Base-by-base conservation (phyloP, 2,113 vertebrate genomes). In the Heterochromis multidens region DNA sequence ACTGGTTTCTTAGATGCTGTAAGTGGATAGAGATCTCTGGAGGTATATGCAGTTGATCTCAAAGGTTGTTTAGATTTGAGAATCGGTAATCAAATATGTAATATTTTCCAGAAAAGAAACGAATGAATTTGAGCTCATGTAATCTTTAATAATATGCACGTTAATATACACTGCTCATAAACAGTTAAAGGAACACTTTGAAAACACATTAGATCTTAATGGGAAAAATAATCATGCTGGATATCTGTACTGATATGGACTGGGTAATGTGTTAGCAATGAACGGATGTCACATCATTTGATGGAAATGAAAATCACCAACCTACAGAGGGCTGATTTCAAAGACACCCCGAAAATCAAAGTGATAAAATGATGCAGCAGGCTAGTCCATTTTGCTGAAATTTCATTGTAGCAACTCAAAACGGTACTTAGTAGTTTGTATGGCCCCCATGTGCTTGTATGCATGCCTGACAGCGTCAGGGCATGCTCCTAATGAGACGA, bases 201-300 rank as follows among this genome's bases (percentile, higher is more conserved):
- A 11, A 37, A 37, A 37, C 35, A 3, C 35, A 35, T 63, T 31
- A 0, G 11, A 31, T 63, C 61, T 63, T n/a, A 63, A 35, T 35
- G 5, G 33, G 35, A 27, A 1, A 21, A 25, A 58, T 14, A n/a
- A 5, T 10, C 14, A 60, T 21, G 17, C 9, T 62, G 0, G 10
- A 37, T 6, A 6, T 46, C 43, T 46, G 4, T 37, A 33, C 11
- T 23, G 62, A 65, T 21, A 23, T 13, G 12, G 61, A 0, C 0
- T 63, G 33, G 33, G 3, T 23, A 63, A 63, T 3, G 61, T 63
- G 33, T 63, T 21, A 63, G 61, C 11, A 63, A 63, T 5, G 19
- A 63, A 37, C 35, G 21, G 11, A 63, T 13, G 40, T 12, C 12
- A 12, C 3, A 40, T 40, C 12, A 12, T 40, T 40, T 40, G 37